Percentiles rank a stretch among this genome's conserved stretches.
These are phyloP conservation scores for Hemicentrotus pulcherrimus DNA, from an alignment of 35 echinoderm and acorn worm genomes.

Conservation along the genomic window DNA sequence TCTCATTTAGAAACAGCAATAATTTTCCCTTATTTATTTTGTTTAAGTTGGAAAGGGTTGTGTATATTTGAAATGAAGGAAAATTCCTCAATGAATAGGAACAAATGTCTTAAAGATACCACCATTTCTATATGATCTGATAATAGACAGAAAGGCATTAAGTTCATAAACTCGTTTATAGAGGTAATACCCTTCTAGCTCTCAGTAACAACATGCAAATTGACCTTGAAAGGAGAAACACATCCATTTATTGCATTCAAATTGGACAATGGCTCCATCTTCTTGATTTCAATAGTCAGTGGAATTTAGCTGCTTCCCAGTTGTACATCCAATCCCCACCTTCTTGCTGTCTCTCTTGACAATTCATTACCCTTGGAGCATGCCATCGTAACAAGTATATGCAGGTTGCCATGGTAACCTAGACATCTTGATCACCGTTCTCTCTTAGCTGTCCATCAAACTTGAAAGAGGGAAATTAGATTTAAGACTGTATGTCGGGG, in stretches of 20 bases:
- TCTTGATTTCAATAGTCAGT: background rate
- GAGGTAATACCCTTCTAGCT: too few relatives aligned
- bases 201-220: background rate
- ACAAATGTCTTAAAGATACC: too few relatives aligned
- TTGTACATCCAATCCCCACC: background rate
- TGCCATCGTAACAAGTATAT: background rate
- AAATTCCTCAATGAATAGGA: too few relatives aligned
- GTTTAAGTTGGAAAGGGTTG: too few relatives aligned
- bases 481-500: background rate
- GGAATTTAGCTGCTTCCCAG: background rate
- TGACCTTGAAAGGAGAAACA: background rate
- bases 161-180: too few relatives aligned
- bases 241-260: background rate
- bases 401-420: background rate
- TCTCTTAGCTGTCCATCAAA: background rate
- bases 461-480: background rate
- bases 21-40: too few relatives aligned
- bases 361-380: conserved; percentile 10
- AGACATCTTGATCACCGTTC: background rate
- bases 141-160: too few relatives aligned
- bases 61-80: too few relatives aligned
- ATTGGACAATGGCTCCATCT: background rate
- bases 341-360: background rate
- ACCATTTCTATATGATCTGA: too few relatives aligned
- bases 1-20: too few relatives aligned